Percentiles rank a stretch among this genome's conserved stretches.
These are phyloP conservation scores for Sebastes alutus DNA, from an alignment of 2,797 vertebrate genomes.

Conservation along the genomic window DNA sequence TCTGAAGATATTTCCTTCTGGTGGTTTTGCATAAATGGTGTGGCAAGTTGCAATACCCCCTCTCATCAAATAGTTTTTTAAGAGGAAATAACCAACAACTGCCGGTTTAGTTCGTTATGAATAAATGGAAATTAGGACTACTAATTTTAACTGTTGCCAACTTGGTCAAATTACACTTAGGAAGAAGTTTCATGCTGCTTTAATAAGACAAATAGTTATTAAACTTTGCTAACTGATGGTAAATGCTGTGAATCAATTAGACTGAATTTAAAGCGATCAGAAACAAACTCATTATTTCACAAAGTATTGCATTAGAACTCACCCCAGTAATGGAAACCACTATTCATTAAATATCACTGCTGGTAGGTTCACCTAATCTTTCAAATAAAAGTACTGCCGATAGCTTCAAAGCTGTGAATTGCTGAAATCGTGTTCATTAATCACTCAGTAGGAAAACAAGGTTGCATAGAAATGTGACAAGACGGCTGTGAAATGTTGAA, in stretches of 20 bases:
- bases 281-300: neutral
- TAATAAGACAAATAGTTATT: neutral
- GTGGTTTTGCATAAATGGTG: neutral
- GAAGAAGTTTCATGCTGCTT: neutral
- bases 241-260: neutral
- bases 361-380: neutral
- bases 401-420: neutral
- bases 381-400: neutral
- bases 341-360: neutral
- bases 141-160: neutral
- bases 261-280: neutral
- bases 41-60: neutral
- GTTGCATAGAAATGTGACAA: neutral
- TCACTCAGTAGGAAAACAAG: neutral
- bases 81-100: neutral
- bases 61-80: neutral
- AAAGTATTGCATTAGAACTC: neutral
- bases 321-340: neutral
- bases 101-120: neutral
- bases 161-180: neutral
- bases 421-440: neutral
- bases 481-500: neutral
- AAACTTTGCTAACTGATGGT: neutral
- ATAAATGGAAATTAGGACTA: neutral
- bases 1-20: neutral